Evolutionary conservation across 2,113 vertebrate species (phyloP), one percentile per base, ranked within the genome.

Genomic region (Passer montanus): DNA sequence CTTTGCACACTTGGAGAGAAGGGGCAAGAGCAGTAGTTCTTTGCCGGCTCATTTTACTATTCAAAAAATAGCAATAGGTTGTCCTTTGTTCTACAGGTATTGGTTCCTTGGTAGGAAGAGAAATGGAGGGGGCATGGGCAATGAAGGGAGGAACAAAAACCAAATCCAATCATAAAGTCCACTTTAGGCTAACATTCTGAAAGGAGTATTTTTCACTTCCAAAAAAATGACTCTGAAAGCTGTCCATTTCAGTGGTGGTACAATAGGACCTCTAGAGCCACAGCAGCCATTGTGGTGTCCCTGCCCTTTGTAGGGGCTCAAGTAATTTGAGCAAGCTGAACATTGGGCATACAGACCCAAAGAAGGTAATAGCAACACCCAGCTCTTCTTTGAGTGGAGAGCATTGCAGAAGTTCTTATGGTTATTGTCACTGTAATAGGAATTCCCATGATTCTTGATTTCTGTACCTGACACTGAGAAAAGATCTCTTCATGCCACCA

Each of bases 251-350:
- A 59, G 41, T 43, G 16, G 24, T 74, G n/a, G 24, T 72, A 22
- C 21, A 75, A 64, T n/a, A 82, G 49, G 62, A 93, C 7, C 67
- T 75, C 18, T 72, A 49, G 53, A 76, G 26, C 41, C 73, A 23
- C 7, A 47, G 59, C 43, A 84, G 35, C 0, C 7, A 74, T 16
- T 0, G 0, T 74, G 16, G 44, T 75, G 46, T 87, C 30, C 31
- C 31, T 64, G 53, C 31, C 53, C 44, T 78, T 59, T 84, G 47
- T 15, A 60, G 35, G 49, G 16, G 13, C 43, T 82, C 59, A 44
- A 33, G 14, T 60, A 28, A 7, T 76, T 82, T 82, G 26, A 75
- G 9, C 39, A 76, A 56, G 44, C 11, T 60, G 63, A 35, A 13
- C 3, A 1, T 7, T 59, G 30, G 30, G 14, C 33, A 14, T 47